Percentiles rank a stretch among this genome's conserved stretches.
Conservation (phyloP, 2,797 vertebrate species). For the Hipposideros larvatus region DNA sequence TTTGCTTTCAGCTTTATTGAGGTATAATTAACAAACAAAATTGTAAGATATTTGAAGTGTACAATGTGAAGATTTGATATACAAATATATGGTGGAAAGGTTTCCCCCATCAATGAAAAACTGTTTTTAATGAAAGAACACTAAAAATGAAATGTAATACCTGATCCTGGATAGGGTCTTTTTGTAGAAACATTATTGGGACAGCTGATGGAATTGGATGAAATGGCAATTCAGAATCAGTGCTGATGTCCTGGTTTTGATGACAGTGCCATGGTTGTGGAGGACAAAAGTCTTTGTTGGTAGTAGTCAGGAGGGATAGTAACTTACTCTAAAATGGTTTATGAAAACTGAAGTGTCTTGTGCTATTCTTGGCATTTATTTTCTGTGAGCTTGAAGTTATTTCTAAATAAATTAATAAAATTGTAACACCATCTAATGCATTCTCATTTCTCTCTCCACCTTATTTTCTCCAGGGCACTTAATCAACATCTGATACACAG, state of each 20-base stretch:
- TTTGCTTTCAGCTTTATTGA: background rate
- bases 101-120: background rate
- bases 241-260: background rate
- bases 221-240: background rate
- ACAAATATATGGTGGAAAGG: background rate
- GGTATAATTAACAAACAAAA: background rate
- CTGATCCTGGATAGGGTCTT: background rate
- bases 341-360: background rate
- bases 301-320: background rate
- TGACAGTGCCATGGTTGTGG: background rate
- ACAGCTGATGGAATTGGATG: background rate
- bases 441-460: background rate
- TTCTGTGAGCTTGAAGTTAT: background rate
- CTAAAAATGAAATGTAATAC: background rate
- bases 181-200: background rate
- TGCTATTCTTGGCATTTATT: background rate
- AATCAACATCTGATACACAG: background rate
- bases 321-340: background rate
- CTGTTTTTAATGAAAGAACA: background rate
- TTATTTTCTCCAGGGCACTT: background rate
- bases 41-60: background rate
- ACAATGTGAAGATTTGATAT: background rate
- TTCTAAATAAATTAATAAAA: conserved; percentile 4
- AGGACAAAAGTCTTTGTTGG: background rate
- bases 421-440: background rate